Evolutionary conservation across 2,113 vertebrate genomes (phyloP).

Genomic region (Lamprotornis superbus): DNA sequence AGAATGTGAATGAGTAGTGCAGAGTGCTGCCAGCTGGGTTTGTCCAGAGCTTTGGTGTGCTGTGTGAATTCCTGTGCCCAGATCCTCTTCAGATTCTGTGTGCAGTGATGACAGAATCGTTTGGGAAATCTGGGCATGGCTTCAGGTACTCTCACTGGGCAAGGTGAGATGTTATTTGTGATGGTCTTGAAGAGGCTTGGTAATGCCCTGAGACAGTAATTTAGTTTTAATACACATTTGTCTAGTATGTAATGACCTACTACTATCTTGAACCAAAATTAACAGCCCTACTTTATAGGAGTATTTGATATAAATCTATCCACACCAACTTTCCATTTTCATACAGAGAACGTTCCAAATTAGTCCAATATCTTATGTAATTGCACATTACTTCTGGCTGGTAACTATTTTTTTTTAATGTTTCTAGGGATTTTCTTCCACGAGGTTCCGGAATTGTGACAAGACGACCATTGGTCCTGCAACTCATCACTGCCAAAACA

Average conservation of each 20-base stretch:
- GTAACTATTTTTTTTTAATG: neutral
- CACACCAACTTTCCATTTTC: neutral
- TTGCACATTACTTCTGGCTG: neutral
- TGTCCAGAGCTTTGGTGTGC: neutral
- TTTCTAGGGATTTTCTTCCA: constrained; percentile 80
- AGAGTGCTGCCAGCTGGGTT: neutral
- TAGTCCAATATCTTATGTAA: neutral
- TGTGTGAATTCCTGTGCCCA: neutral
- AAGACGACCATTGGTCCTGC: constrained; percentile 75
- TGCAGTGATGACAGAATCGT: neutral
- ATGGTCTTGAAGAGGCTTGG: neutral
- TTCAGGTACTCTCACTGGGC: neutral
- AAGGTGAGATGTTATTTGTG: neutral
- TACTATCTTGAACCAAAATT: neutral
- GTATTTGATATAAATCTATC: neutral
- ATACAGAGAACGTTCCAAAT: neutral
- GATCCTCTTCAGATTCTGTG: neutral
- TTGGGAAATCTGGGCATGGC: neutral
- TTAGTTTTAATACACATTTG: neutral
- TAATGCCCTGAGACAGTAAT: neutral
- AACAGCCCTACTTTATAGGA: neutral
- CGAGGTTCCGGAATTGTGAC: constrained; percentile 81
- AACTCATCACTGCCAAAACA: constrained; percentile 80
- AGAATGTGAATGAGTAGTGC: neutral
- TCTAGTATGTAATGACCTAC: neutral